These are phyloP conservation scores for Cactoblastis cactorum DNA, from an alignment of 2,888 invertebrate species.

Conservation along the genomic window DNA sequence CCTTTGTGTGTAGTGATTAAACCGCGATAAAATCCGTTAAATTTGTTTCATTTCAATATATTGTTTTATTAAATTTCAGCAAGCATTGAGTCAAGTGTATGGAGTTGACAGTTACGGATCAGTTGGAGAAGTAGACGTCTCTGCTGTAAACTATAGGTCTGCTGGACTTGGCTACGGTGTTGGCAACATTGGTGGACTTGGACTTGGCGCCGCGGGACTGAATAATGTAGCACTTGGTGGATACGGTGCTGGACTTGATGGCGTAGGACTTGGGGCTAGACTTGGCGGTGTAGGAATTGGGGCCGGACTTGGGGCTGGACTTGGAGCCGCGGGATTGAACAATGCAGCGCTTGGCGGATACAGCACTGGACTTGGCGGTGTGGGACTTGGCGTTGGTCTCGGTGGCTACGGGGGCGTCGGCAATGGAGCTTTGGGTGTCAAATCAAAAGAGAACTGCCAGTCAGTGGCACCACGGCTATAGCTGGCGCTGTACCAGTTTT, in stretches of 20 bases:
- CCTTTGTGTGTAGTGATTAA: too few relatives aligned
- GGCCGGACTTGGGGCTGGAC: not conserved
- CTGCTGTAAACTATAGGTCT: not conserved
- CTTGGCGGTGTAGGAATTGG: not conserved
- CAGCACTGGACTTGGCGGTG: not conserved
- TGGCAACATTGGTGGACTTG: not conserved
- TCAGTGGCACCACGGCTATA: conserved; percentile 23
- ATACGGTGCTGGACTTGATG: not conserved
- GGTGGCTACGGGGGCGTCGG: conserved; percentile 7
- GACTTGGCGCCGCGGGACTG: not conserved
- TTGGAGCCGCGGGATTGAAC: too few relatives aligned
- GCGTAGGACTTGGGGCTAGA: not conserved
- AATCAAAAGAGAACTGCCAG: conserved; percentile 17
- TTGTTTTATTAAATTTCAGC: conserved; percentile 5
- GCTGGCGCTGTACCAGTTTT: conserved; percentile 27
- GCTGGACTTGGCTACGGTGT: not conserved
- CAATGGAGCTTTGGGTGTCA: conserved; percentile 17
- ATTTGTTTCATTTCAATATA: too few relatives aligned
- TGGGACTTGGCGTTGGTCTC: not conserved
- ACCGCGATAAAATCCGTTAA: too few relatives aligned
- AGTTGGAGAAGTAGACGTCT: conserved; percentile 4
- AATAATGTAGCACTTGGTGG: not conserved
- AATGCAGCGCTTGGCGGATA: not conserved
- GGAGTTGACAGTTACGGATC: conserved; percentile 1
- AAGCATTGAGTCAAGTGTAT: conserved; percentile 9